These are phyloP conservation scores for Elephantulus edwardii DNA, from an alignment of 2,113 vertebrate genomes.

Conservation along the genomic window DNA sequence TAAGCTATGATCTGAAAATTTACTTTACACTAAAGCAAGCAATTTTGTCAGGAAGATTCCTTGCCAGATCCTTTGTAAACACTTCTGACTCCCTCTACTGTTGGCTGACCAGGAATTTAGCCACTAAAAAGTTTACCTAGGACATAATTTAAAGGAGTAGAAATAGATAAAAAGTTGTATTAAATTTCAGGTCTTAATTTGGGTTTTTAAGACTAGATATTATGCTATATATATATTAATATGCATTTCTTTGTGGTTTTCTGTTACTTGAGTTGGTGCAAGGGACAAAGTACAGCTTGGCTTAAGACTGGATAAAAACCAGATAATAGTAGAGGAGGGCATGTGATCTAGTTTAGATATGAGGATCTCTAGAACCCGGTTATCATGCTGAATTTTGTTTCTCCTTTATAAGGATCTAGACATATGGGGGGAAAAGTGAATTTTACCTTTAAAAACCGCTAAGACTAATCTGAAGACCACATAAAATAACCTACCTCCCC, in stretches of 20 bases:
- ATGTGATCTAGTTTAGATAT: background rate
- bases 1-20: slow-evolving; percentile 2
- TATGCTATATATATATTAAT: background rate
- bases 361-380: background rate
- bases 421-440: background rate
- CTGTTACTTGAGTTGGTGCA: background rate
- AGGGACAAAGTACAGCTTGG: background rate
- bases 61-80: background rate
- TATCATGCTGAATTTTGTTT: background rate
- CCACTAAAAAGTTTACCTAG: background rate
- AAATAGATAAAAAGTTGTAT: background rate
- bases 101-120: background rate
- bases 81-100: background rate
- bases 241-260: background rate
- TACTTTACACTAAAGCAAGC: background rate
- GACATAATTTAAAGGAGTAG: background rate
- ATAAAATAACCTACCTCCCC: background rate
- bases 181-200: slow-evolving; percentile 7
- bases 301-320: background rate
- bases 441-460: background rate
- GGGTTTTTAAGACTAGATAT: background rate
- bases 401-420: background rate
- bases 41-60: background rate
- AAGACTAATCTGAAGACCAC: background rate
- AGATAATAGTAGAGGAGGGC: background rate